Evolutionary conservation across 2,888 invertebrate species (phyloP).

Genomic region (Mechanitis mazaeus): DNA sequence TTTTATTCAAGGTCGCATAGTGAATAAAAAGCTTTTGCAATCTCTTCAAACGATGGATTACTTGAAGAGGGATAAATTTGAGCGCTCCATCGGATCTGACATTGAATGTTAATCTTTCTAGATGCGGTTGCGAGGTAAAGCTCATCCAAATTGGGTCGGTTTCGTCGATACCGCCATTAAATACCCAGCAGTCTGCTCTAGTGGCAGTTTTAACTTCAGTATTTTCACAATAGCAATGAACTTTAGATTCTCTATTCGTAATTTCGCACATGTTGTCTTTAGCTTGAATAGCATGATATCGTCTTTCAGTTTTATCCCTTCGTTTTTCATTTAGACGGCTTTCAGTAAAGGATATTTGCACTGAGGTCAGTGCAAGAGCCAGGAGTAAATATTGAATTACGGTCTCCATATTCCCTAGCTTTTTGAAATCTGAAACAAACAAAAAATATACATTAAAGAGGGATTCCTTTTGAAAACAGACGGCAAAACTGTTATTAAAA

Average conservation of each 20-base stretch:
- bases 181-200: constrained; percentile 87
- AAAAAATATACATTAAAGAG: constrained; percentile 34
- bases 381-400: constrained; percentile 71
- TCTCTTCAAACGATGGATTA: constrained; percentile 79
- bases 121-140: constrained; percentile 82
- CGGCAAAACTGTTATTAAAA: background rate
- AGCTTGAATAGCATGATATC: constrained; percentile 55
- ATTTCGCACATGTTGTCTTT: constrained; percentile 78
- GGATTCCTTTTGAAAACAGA: constrained; percentile 17
- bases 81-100: constrained; percentile 82
- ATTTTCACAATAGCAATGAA: constrained; percentile 82
- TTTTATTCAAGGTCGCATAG: constrained; percentile 82
- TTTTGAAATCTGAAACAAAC: constrained; percentile 63
- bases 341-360: constrained; percentile 73
- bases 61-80: constrained; percentile 82
- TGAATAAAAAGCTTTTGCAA: constrained; percentile 82
- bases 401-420: constrained; percentile 60
- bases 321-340: constrained; percentile 75
- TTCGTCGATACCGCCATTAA: constrained; percentile 80
- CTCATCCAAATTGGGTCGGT: constrained; percentile 84
- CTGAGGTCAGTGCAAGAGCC: constrained; percentile 69
- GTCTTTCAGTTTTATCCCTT: constrained; percentile 69
- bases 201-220: constrained; percentile 76
- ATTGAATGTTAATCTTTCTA: constrained; percentile 82
- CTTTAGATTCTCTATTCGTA: constrained; percentile 71